Evolutionary conservation across 2,113 vertebrate species (phyloP).

Genomic region (Saimiri boliviensis): DNA sequence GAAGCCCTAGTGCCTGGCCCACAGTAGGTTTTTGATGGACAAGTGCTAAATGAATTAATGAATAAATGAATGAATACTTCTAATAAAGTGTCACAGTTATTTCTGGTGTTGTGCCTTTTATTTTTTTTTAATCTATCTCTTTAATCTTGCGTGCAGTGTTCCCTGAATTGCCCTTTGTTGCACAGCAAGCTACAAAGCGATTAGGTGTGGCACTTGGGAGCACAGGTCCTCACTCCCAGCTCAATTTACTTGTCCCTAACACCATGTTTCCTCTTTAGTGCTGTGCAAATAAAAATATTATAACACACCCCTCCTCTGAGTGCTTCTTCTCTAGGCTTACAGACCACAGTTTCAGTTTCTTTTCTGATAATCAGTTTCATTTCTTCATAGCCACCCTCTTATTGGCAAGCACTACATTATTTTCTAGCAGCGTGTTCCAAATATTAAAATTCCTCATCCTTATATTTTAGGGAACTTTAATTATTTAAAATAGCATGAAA

Average conservation of each 20-base stretch:
- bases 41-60: background rate
- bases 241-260: background rate
- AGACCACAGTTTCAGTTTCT: slow-evolving; percentile 37
- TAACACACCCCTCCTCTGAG: background rate
- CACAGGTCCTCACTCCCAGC: background rate
- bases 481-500: background rate
- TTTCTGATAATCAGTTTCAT: slow-evolving; percentile 41
- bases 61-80: background rate
- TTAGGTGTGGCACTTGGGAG: background rate
- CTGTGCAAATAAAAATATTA: background rate
- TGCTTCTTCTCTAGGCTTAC: background rate
- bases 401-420: background rate
- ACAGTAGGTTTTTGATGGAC: background rate
- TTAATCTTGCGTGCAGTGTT: background rate
- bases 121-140: background rate
- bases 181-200: background rate
- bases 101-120: background rate
- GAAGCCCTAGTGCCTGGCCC: background rate
- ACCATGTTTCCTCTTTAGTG: background rate
- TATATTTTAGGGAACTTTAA: slow-evolving; percentile 20
- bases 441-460: background rate
- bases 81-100: background rate
- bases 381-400: slow-evolving; percentile 7
- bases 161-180: background rate
- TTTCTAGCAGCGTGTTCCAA: slow-evolving; percentile 7